Evolutionary conservation across 2,113 vertebrate genomes (phyloP), one percentile per base, ranked within the genome.

Genomic region (Dendropsophus ebraccatus): DNA sequence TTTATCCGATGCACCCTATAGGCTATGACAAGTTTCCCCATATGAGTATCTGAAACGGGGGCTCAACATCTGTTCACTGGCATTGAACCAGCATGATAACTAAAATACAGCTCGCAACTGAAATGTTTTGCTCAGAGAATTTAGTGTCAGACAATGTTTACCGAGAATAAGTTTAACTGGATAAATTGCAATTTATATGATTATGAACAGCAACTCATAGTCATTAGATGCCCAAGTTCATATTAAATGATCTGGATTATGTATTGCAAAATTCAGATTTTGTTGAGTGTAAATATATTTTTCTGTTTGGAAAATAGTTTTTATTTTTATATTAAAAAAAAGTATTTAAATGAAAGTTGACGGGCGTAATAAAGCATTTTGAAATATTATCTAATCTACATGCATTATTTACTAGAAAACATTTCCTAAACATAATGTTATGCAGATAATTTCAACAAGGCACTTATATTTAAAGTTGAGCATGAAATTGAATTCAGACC

Each of bases 41-140:
- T 49, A 76, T 50, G 45, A 76, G 10, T 49, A 76, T 50, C 47
- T 14, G 45, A 76, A 74, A 50, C 52, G 73, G 47, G 73, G 73
- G 41, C 73, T 76, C 45, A 76, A 76, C 73, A 76, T 76, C 73
- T 76, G 73, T 76, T 76, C n/a, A 19, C 25, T 76, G n/a, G 73
- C 47, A 50, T 76, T 30, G 45, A 76, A 76, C 47, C 73, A 76
- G 73, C 73, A 30, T 50, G 73, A 76, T 76, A 5, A 28, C 47
- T 52, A n/a, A 76, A 50, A 76, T 76, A 50, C 73, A 50, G 73
- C 49, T 52, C 9, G 25, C 73, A 28, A 52, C 25, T 10, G 73
- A 30, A 76, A 30, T 76, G 73, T 50, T 50, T 30, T 30, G 47
- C 25, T 23, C 10, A 28, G n/a, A 50, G n/a, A 76, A 28, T 52